phyloP scores from a whole-genome alignment of 92 coral and sea anemone species.

The Muricea muricata region DNA sequence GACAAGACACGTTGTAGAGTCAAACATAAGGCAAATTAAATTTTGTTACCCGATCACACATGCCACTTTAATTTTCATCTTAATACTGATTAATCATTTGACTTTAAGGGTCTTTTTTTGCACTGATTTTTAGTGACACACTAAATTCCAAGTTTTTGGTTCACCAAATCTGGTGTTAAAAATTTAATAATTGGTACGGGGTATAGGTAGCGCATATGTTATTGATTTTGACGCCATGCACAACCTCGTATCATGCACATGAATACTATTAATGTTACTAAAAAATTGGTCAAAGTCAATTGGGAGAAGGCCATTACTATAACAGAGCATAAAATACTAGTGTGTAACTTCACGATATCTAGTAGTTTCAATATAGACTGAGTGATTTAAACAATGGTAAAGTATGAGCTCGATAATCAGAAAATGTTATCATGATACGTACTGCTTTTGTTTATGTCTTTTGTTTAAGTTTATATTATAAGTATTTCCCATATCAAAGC shows the following conservation, averaged over 20 bases:
- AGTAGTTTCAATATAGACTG: not conserved
- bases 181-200: conserved; percentile 9
- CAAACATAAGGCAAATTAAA: not conserved
- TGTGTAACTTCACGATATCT: not conserved
- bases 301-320: conserved; percentile 4
- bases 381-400: not conserved
- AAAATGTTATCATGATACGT: conserved; percentile 4
- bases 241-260: not conserved
- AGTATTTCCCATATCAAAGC: conserved; percentile 26
- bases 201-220: conserved; percentile 8
- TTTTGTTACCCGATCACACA: not conserved
- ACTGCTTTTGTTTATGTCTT: not conserved
- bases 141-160: not conserved
- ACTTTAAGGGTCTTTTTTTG: not conserved
- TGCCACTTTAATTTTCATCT: not conserved
- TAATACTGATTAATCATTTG: not conserved
- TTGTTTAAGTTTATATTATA: not conserved
- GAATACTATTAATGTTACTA: not conserved
- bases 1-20: not conserved
- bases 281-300: conserved; percentile 8
- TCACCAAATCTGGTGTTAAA: not conserved
- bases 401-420: conserved; percentile 22
- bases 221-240: not conserved
- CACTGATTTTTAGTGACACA: not conserved
- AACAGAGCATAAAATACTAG: conserved; percentile 13